Evolutionary conservation across 2,888 invertebrate genomes (phyloP).

Genomic region (Habroteleia sp.): DNA sequence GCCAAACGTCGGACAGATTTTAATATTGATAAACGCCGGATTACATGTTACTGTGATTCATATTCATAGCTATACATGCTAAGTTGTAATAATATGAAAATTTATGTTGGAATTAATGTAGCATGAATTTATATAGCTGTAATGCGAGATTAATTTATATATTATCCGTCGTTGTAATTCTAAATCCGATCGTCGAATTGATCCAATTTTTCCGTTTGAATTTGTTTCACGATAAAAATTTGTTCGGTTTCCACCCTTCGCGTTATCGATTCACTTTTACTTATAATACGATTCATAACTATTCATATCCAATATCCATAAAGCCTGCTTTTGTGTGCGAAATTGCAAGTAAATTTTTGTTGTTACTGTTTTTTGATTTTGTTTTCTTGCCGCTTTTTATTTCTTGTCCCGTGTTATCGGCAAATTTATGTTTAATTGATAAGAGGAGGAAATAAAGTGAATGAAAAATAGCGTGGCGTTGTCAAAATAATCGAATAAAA

Average conservation of each 20-base stretch:
- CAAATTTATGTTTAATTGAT: slow-evolving; percentile 28
- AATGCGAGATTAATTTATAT: slow-evolving; percentile 31
- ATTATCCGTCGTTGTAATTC: slow-evolving; percentile 14
- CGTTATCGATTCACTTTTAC: slow-evolving; percentile 6
- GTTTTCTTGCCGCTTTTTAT: too few relatives aligned
- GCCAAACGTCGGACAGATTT: slow-evolving; percentile 13
- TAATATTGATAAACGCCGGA: slow-evolving; percentile 39
- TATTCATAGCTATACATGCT: slow-evolving; percentile 37
- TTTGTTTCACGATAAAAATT: not conserved
- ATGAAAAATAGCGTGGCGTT: slow-evolving; percentile 17
- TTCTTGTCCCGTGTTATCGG: too few relatives aligned
- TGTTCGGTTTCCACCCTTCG: not conserved
- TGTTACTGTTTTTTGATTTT: too few relatives aligned
- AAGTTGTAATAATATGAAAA: slow-evolving; percentile 47
- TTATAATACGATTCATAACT: slow-evolving; percentile 16
- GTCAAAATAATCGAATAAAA: slow-evolving; percentile 44
- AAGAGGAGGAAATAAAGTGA: slow-evolving; percentile 12
- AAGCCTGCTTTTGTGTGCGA: too few relatives aligned
- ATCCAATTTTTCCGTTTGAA: not conserved
- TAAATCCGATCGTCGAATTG: not conserved
- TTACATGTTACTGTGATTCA: slow-evolving; percentile 36
- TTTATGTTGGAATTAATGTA: slow-evolving; percentile 44
- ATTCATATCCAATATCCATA: slow-evolving; percentile 27
- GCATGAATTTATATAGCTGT: slow-evolving; percentile 27
- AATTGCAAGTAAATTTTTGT: too few relatives aligned